Conservation (phyloP, 1,140 invertebrate species). For the Portunus trituberculatus region DNA sequence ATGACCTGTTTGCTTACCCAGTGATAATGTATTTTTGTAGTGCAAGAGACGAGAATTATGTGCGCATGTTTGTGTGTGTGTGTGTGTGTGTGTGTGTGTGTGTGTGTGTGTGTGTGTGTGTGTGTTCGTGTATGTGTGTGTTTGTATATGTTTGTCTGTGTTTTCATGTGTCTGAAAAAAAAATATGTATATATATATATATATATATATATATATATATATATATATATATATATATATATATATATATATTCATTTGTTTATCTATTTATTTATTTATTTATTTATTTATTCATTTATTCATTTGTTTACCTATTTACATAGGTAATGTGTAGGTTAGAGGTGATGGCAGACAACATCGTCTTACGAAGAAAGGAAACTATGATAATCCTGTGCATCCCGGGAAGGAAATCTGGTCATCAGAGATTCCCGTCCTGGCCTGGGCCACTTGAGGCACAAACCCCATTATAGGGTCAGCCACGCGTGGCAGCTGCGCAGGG, state of each 20-base stretch:
- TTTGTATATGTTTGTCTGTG: no score
- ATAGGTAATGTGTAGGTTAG: background rate
- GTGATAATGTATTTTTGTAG: background rate
- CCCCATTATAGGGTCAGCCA: conserved; percentile 16
- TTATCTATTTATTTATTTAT: background rate
- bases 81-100: no score
- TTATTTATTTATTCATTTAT: conserved; percentile 27
- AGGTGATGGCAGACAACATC: background rate
- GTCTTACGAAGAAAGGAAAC: background rate
- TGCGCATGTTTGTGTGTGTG: no score
- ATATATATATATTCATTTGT: no score
- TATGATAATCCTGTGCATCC: background rate
- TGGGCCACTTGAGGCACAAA: conserved; percentile 12
- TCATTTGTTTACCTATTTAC: conserved; percentile 17
- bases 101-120: no score
- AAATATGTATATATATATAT: no score
- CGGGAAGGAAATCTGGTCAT: background rate
- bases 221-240: no score
- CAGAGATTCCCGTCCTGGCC: background rate
- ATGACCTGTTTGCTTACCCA: background rate
- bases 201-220: no score
- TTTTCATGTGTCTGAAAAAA: no score
- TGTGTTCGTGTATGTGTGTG: no score
- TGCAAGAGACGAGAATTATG: no score
- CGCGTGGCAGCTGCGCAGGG: background rate